Percentiles rank a stretch among this genome's conserved stretches.
phyloP scores from a whole-genome alignment of 2,888 invertebrate species.

The Folsomia manolachei region DNA sequence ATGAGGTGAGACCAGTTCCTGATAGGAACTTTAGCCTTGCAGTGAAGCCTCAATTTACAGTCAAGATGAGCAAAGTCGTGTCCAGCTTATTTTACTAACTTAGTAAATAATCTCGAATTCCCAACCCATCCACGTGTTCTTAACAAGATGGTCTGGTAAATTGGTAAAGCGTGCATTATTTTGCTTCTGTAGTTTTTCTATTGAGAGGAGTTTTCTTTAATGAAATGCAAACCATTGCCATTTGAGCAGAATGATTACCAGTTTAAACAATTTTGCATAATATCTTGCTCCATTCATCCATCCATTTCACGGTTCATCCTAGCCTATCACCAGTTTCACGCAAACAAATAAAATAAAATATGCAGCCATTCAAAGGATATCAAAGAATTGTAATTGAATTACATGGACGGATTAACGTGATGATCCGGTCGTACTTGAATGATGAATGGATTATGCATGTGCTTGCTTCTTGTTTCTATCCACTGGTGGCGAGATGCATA shows the following conservation, averaged over 20 bases:
- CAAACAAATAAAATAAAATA: not conserved
- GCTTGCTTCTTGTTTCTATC: not conserved
- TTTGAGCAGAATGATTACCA: not conserved
- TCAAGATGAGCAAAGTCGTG: constrained; percentile 29
- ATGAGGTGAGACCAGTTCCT: too few relatives aligned
- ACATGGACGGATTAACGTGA: too few relatives aligned
- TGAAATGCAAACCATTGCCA: not conserved
- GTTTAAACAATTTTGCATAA: not conserved
- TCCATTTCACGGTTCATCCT: too few relatives aligned
- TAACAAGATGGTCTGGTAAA: constrained; percentile 37
- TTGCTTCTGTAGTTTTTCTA: constrained; percentile 38
- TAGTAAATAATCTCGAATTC: constrained; percentile 21
- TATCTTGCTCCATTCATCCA: not conserved
- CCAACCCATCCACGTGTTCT: constrained; percentile 39
- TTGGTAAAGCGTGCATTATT: constrained; percentile 44
- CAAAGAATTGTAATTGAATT: too few relatives aligned
- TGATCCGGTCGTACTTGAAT: too few relatives aligned
- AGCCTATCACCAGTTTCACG: not conserved
- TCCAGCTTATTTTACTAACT: constrained; percentile 27
- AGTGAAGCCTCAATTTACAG: constrained; percentile 18
- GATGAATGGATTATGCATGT: not conserved
- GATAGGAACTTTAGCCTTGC: not conserved
- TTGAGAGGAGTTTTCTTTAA: not conserved
- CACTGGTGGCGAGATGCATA: too few relatives aligned
- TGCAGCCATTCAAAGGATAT: too few relatives aligned